A percentile compares a stretch with the other conserved stretches of the same genome.
Evolutionary conservation across 2,113 vertebrate genomes (phyloP).

Genomic region (Galemys pyrenaicus): DNA sequence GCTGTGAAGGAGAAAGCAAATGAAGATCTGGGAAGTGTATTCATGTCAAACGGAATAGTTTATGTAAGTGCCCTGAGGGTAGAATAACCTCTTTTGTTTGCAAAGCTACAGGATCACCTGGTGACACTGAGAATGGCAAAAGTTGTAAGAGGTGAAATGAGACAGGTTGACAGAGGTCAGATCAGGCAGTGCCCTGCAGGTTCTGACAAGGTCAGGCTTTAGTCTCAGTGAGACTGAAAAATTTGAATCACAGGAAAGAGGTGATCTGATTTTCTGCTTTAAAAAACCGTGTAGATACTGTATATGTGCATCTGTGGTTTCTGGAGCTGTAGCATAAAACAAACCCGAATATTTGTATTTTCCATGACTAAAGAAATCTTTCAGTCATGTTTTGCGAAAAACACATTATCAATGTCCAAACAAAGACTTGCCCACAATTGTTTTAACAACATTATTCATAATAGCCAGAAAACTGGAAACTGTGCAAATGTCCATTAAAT

Average conservation of each 20-base stretch:
- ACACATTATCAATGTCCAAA: background rate
- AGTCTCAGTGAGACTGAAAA: background rate
- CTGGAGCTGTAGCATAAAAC: background rate
- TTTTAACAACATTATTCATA: background rate
- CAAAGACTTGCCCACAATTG: background rate
- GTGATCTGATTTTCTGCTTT: background rate
- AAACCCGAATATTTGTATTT: background rate
- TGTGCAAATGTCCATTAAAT: background rate
- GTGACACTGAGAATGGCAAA: background rate
- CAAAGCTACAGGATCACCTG: background rate
- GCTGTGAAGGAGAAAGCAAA: background rate
- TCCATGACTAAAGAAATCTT: background rate
- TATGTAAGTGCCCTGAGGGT: background rate
- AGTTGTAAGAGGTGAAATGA: background rate
- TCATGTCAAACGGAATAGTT: background rate
- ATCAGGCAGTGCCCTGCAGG: background rate
- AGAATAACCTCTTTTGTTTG: background rate
- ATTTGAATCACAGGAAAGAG: background rate
- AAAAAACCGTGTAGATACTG: background rate
- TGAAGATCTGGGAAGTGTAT: background rate
- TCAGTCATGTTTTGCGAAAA: background rate
- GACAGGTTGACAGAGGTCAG: accelerated
- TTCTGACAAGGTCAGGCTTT: background rate
- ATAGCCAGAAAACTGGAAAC: background rate
- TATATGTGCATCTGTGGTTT: background rate